These are phyloP conservation scores for Trachymyrmex cornetzi DNA, from an alignment of 1,140 invertebrate genomes.

Conservation along the genomic window DNA sequence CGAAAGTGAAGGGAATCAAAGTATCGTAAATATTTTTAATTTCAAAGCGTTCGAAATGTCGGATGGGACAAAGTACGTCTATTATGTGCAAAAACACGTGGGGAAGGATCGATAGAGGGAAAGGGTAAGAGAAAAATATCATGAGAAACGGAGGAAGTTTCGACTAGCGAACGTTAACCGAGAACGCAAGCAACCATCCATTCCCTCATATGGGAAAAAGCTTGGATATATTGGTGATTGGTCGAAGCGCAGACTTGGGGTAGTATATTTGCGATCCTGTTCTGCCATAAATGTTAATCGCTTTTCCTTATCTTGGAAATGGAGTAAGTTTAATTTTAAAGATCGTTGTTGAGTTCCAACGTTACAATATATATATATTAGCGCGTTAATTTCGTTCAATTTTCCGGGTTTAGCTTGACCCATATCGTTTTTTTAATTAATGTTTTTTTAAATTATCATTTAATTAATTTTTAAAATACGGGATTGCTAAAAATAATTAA, in stretches of 20 bases:
- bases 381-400: background rate
- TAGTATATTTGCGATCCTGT: background rate
- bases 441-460: conserved; percentile 8
- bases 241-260: conserved; percentile 50
- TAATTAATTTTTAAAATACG: conserved; percentile 3
- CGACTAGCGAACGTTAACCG: conserved; percentile 65
- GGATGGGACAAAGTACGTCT: background rate
- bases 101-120: conserved; percentile 15
- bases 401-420: background rate
- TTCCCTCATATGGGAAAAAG: conserved; percentile 65
- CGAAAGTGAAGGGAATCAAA: background rate
- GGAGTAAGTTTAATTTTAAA: conserved; percentile 30
- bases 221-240: conserved; percentile 57
- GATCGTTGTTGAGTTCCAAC: background rate
- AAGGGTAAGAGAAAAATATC: conserved; percentile 59
- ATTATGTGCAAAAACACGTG: conserved; percentile 34
- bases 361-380: background rate
- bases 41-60: background rate
- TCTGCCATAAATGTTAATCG: conserved; percentile 23
- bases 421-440: conserved; percentile 11
- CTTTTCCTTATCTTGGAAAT: conserved; percentile 9
- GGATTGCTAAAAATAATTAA: conserved; percentile 32
- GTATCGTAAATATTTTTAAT: conserved; percentile 13
- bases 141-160: conserved; percentile 53
- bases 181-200: conserved; percentile 64